A percentile compares a stretch with the other conserved stretches of the same genome.
These are phyloP conservation scores for Triops longicaudatus DNA, from an alignment of 1,140 invertebrate species.

Conservation along the genomic window DNA sequence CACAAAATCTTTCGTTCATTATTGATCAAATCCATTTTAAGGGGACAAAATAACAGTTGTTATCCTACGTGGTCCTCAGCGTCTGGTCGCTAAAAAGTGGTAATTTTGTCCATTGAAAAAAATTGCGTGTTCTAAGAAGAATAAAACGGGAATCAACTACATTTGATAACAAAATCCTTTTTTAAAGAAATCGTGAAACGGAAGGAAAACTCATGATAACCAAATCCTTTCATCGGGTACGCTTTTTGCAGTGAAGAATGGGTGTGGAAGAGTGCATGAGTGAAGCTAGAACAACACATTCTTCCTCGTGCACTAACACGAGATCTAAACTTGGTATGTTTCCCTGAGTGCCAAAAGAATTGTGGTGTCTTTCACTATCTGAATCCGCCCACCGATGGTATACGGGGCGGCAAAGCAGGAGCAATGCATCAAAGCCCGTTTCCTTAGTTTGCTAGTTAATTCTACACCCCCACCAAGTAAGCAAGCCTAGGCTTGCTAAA, in stretches of 20 bases:
- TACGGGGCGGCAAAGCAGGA: not conserved
- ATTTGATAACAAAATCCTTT: no score
- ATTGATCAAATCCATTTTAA: no score
- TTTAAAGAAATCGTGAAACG: not conserved
- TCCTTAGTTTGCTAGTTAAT: not conserved
- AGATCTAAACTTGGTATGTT: not conserved
- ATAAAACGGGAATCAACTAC: no score
- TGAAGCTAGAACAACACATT: constrained; percentile 5
- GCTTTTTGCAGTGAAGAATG: not conserved
- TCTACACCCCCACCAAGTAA: not conserved
- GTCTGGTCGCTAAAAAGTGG: no score
- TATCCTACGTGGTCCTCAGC: no score
- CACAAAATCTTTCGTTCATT: no score
- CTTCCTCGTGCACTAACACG: not conserved
- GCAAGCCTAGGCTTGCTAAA: not conserved
- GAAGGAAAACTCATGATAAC: not conserved
- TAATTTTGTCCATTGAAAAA: no score
- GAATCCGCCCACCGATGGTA: not conserved
- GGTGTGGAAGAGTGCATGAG: not conserved
- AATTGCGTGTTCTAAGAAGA: no score
- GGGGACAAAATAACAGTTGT: no score
- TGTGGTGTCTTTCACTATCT: not conserved
- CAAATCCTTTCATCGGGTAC: constrained; percentile 11
- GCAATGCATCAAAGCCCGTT: not conserved
- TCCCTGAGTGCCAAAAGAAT: not conserved